phyloP scores from a whole-genome alignment of 2,888 invertebrate species.

The Pseudococcus jackbeardsleyi region DNA sequence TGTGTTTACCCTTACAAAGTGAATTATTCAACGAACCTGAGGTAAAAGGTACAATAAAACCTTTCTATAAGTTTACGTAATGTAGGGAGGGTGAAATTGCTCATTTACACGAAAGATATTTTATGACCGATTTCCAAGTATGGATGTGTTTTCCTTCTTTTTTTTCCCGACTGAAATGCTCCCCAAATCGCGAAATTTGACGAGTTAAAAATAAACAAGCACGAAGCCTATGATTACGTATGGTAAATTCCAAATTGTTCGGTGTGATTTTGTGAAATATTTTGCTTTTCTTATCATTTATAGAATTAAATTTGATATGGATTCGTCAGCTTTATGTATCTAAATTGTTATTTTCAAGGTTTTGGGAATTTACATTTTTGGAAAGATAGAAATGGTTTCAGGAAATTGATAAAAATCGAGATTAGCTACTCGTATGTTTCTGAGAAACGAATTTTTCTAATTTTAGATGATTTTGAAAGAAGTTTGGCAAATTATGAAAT shows the following conservation, averaged over 20 bases:
- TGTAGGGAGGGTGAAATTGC: neutral
- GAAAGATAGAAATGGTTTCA: too few species aligned
- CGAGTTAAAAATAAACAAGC: neutral
- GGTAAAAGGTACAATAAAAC: neutral
- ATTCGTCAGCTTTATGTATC: too few species aligned
- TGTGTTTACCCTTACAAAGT: neutral
- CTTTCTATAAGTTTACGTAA: neutral
- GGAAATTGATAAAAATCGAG: too few species aligned
- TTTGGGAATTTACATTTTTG: too few species aligned
- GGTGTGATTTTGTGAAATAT: too few species aligned
- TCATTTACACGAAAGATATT: constrained; percentile 12
- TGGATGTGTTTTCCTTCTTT: neutral
- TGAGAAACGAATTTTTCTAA: too few species aligned
- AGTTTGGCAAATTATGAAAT: too few species aligned
- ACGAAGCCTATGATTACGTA: neutral
- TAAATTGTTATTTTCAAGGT: too few species aligned
- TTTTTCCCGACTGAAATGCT: neutral
- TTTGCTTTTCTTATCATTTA: too few species aligned
- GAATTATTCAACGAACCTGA: neutral
- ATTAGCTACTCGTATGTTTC: too few species aligned
- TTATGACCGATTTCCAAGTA: neutral
- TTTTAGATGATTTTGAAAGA: too few species aligned
- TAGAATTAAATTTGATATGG: too few species aligned
- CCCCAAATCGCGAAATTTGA: neutral
- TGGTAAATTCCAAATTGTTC: neutral